Base-by-base conservation (phyloP, 2,113 vertebrate genomes). In the Gavialis gangeticus region DNA sequence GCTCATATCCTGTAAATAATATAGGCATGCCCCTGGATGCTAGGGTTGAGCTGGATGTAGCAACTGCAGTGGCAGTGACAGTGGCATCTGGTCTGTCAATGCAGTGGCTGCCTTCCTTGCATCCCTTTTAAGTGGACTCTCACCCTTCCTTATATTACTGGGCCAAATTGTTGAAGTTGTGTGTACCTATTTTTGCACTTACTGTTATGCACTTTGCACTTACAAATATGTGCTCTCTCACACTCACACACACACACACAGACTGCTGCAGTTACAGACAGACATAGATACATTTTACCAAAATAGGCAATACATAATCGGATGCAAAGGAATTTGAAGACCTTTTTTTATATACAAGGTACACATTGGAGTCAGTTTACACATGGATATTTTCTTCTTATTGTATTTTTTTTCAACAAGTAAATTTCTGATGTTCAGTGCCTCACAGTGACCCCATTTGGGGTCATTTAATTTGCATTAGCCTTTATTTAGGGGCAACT, bases 391-490 rank as follows among this genome's bases (percentile, higher is more conserved):
- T 9, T 46, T 46, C 9, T 46, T 9, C 8, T 46, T 46, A 46
- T 46, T 46, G 7, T 24, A 67, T 1, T 16, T 11, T 25, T 57
- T 69, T 12, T 64, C 19, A 81, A n/a, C 57, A 93, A 66, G 12
- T 0, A 5, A 16, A 27, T 4, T 80, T 75, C 69, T 75, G 25
- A 90, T 28, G 64, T 12, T 10, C 16, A 56, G 14, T 37, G 57
- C 1, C 6, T 77, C 21, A 13, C 1, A 0, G 4, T 58, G 14
- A 58, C 1, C 85, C 54, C 12, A 22, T 10, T 34, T 69, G 4
- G 25, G 27, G 4, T 6, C n/a, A 71, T 22, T 58, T 2, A 69
- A 11, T 34, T 30, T 37, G 30, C 30, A 37, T 21, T 12, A 71
- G 37, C 30, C 12, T 34, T 21, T 24, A 71, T 34, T 71, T 71